Conservation (phyloP, 2,888 invertebrate species). For the Cephus nigrinus region DNA sequence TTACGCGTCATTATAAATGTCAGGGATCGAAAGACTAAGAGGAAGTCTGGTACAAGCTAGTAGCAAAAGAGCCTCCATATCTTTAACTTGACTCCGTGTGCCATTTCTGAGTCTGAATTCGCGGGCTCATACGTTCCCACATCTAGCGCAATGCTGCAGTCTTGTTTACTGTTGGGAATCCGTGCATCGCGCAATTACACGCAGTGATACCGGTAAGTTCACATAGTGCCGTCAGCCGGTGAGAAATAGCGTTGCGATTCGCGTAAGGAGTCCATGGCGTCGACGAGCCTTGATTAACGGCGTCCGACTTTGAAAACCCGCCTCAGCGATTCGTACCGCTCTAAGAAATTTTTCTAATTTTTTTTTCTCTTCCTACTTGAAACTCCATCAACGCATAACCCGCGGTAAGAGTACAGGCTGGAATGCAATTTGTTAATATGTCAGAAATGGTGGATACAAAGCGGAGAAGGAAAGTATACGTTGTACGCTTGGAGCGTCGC, state of each 20-base stretch:
- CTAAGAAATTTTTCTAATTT: neutral
- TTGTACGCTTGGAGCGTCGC: neutral
- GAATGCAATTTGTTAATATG: neutral
- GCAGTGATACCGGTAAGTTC: slow-evolving; percentile 29
- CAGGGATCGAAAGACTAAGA: neutral
- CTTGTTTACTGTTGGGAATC: slow-evolving; percentile 30
- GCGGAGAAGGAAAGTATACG: neutral
- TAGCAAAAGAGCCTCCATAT: neutral
- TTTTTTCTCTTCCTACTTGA: neutral
- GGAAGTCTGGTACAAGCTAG: neutral
- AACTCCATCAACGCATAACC: neutral
- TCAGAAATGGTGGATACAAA: neutral
- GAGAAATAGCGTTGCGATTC: slow-evolving; percentile 29
- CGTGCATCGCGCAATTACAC: slow-evolving; percentile 44
- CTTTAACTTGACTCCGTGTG: slow-evolving; percentile 31
- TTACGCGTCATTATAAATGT: neutral
- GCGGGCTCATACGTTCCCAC: slow-evolving; percentile 27
- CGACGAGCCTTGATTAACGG: neutral
- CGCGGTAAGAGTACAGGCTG: neutral
- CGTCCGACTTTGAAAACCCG: neutral
- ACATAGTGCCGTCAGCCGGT: slow-evolving; percentile 17
- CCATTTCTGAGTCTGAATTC: slow-evolving; percentile 35
- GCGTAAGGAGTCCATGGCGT: neutral
- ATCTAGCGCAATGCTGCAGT: slow-evolving; percentile 17
- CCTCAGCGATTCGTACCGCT: neutral